Conservation (phyloP, 2,113 vertebrate genomes). For the Oreotrochilus melanogaster region DNA sequence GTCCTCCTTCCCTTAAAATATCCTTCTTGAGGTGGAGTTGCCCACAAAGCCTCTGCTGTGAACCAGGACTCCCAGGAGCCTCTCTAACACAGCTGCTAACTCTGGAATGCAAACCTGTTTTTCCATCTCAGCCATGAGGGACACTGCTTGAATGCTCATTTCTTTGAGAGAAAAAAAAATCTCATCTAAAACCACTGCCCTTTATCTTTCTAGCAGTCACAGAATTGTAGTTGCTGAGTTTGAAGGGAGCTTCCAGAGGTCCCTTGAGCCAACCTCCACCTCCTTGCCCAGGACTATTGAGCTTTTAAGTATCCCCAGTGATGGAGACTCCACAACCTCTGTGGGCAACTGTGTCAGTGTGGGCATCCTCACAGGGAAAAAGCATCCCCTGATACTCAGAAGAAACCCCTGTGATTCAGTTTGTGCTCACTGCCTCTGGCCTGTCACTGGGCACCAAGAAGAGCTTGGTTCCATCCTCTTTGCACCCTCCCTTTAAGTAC, state of each 20-base stretch:
- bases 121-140: not conserved
- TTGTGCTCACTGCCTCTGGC: too few species aligned
- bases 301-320: not conserved
- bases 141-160: not conserved
- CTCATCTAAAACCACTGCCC: not conserved
- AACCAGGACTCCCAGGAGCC: accelerated
- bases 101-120: not conserved
- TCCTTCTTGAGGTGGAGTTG: not conserved
- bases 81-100: not conserved
- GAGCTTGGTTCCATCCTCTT: not conserved
- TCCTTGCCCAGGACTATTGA: not conserved
- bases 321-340: not conserved
- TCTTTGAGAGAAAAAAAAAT: too few species aligned
- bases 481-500: not conserved
- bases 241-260: not conserved
- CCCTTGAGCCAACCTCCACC: accelerated
- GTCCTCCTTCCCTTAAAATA: not conserved
- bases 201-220: not conserved
- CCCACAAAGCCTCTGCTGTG: not conserved
- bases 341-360: not conserved
- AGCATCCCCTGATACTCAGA: not conserved
- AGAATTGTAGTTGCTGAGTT: not conserved
- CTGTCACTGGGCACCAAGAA: too few species aligned
- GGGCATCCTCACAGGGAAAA: not conserved
- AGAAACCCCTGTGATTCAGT: not conserved